Percentiles rank a stretch among this genome's conserved stretches.
Evolutionary conservation across 1,140 invertebrate genomes (phyloP).

Genomic region (Bradynema listronoti): DNA sequence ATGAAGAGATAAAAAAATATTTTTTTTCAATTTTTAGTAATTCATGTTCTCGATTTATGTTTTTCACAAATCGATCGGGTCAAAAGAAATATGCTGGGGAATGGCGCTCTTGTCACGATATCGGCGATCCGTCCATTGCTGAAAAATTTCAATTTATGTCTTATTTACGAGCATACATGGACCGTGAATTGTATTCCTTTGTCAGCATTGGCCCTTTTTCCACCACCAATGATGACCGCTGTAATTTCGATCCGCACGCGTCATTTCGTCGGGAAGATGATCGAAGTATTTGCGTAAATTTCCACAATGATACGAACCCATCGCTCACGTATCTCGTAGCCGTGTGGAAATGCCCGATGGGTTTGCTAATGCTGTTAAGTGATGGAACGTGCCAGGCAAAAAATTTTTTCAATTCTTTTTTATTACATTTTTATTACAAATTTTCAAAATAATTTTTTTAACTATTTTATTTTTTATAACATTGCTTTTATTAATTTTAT

Average conservation of each 20-base stretch:
- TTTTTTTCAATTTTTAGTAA: no score
- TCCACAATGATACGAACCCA: neutral
- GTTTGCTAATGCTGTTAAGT: conserved; percentile 23
- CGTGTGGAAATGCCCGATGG: conserved; percentile 31
- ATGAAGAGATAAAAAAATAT: conserved; percentile 1
- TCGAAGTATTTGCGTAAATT: neutral
- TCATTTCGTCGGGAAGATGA: conserved; percentile 3
- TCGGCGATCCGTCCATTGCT: conserved; percentile 13
- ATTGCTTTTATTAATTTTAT: no score
- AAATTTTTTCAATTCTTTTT: neutral
- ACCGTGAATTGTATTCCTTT: conserved; percentile 23
- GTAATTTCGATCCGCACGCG: conserved; percentile 9
- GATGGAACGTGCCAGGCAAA: conserved; percentile 34
- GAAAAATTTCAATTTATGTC: conserved; percentile 19
- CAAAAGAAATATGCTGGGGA: conserved; percentile 5
- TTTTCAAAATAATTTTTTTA: neutral
- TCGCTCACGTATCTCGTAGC: conserved; percentile 20
- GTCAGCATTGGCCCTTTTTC: conserved; percentile 10
- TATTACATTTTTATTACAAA: neutral
- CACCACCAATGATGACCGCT: conserved; percentile 3
- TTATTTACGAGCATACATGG: conserved; percentile 38
- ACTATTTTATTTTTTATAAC: no score
- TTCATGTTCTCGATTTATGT: neutral
- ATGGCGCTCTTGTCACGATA: conserved; percentile 20
- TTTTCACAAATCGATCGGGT: conserved; percentile 5